Percentiles rank a stretch among this genome's conserved stretches.
Conservation (phyloP, 2,113 vertebrate genomes). For the Osmerus mordax region DNA sequence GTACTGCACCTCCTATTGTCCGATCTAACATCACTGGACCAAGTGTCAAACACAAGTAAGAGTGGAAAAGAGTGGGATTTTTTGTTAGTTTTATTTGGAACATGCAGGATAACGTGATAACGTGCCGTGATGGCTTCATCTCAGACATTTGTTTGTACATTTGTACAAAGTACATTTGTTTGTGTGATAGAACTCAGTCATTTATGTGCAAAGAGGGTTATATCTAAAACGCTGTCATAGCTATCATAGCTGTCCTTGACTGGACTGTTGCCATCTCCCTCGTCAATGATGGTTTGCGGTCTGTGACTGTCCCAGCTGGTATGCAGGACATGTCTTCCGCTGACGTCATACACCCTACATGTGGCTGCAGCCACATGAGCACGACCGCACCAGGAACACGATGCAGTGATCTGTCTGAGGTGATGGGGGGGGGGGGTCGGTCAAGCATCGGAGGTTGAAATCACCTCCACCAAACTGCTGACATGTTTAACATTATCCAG, state of each 20-base stretch:
- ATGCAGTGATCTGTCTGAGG: conserved; percentile 16
- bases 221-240: background rate
- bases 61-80: too few relatives aligned
- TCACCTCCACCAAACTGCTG: conserved; percentile 3
- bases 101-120: too few relatives aligned
- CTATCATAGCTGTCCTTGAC: background rate
- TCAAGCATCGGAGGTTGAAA: conserved; percentile 11
- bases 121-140: too few relatives aligned
- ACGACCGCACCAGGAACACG: too few relatives aligned
- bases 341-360: background rate
- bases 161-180: background rate
- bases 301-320: too few relatives aligned
- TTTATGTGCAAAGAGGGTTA: too few relatives aligned
- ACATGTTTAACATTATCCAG: background rate
- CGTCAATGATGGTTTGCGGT: too few relatives aligned
- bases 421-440: conserved; percentile 1
- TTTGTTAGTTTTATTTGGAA: too few relatives aligned
- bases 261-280: too few relatives aligned
- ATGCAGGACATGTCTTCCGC: background rate
- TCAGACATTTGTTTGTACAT: background rate
- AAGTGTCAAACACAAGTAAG: background rate
- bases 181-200: background rate
- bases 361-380: too few relatives aligned
- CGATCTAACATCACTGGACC: conserved; percentile 9
- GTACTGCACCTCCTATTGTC: background rate